Conservation (phyloP, 2,113 vertebrate genomes). For the Spilogale gracilis region DNA sequence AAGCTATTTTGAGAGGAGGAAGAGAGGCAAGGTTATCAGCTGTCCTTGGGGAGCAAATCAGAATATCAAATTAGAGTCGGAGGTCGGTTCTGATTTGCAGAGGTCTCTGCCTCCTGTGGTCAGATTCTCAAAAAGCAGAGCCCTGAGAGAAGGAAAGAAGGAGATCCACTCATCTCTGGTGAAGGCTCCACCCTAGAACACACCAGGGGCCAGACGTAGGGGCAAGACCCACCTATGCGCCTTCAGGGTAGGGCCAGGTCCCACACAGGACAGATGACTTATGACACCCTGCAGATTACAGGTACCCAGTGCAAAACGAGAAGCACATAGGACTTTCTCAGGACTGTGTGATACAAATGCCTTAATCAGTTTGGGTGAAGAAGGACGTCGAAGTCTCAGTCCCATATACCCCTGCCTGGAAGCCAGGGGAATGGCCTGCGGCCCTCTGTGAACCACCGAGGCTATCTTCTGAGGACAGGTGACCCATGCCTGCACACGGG, state of each 20-base stretch:
- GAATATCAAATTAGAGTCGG: constrained; percentile 25
- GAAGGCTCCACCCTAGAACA: background rate
- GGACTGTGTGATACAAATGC: background rate
- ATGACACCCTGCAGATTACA: background rate
- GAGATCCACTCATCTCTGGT: background rate
- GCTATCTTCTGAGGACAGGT: background rate
- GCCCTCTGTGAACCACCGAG: background rate
- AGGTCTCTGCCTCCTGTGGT: background rate
- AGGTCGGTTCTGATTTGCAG: constrained; percentile 23
- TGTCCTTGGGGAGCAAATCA: constrained; percentile 59
- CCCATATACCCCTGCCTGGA: background rate
- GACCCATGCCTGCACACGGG: background rate
- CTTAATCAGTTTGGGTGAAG: background rate
- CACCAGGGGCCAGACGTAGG: background rate
- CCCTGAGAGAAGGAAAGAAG: background rate
- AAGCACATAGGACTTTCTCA: background rate
- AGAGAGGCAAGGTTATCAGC: background rate
- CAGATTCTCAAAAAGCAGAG: constrained; percentile 39
- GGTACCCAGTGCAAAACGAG: background rate
- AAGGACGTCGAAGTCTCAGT: background rate
- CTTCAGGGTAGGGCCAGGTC: background rate
- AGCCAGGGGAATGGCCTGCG: background rate
- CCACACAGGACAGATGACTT: background rate
- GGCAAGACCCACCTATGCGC: background rate
- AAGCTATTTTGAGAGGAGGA: constrained; percentile 25